Conservation (phyloP, 2,797 vertebrate genomes). For the Chiloscyllium punctatum region DNA sequence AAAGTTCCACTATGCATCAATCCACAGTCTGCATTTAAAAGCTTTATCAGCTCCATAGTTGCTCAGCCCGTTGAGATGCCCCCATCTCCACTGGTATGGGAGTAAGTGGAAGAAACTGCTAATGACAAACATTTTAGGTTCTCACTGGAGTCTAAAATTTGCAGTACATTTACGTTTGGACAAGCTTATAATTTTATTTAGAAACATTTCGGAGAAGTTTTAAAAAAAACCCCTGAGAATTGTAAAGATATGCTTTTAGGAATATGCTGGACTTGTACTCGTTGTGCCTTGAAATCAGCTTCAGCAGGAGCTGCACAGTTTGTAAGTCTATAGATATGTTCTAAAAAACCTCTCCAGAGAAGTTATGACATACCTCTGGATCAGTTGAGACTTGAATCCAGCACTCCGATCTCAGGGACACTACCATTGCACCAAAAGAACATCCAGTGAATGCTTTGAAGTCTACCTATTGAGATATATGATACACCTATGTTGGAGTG, state of each 20-base stretch:
- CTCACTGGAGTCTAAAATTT: constrained; percentile 94
- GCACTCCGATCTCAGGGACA: too few species aligned
- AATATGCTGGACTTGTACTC: constrained; percentile 70
- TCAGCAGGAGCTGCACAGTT: constrained; percentile 66
- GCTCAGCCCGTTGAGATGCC: constrained; percentile 98
- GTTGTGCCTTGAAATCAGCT: constrained; percentile 72
- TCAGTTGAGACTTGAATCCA: too few species aligned
- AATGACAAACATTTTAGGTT: constrained; percentile 83
- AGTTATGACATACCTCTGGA: too few species aligned
- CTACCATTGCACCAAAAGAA: too few species aligned
- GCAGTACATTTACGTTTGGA: constrained; percentile 71
- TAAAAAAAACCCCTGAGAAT: constrained; percentile 71
- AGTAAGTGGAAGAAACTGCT: constrained; percentile 77
- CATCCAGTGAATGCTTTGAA: too few species aligned
- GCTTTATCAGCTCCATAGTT: constrained; percentile 79
- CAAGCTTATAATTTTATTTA: constrained; percentile 75
- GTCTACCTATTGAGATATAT: too few species aligned
- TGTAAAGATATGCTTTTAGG: constrained; percentile 66
- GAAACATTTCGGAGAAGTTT: constrained; percentile 67
- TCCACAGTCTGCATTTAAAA: constrained; percentile 98
- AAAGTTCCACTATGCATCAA: constrained; percentile 97
- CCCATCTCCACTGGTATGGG: constrained; percentile 96
- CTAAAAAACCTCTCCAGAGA: too few species aligned
- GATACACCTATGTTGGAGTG: too few species aligned
- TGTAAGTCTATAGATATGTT: constrained; percentile 48